Percentiles rank a stretch among this genome's conserved stretches.
These are phyloP conservation scores for Dromas ardeola DNA, from an alignment of 2,113 vertebrate species.

Conservation along the genomic window DNA sequence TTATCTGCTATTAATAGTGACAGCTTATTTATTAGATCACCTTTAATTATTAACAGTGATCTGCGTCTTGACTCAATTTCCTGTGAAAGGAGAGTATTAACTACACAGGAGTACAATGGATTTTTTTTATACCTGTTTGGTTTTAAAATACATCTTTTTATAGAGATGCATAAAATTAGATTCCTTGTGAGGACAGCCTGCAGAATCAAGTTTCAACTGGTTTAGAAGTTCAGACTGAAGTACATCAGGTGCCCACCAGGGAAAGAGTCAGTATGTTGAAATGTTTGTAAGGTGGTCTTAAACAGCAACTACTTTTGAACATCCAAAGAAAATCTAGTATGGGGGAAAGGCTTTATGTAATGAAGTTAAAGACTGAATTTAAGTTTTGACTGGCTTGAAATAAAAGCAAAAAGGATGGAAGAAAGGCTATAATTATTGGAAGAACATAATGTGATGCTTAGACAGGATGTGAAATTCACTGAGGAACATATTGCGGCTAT, in stretches of 20 bases:
- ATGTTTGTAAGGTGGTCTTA: background rate
- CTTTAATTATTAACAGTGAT: background rate
- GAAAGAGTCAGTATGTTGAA: background rate
- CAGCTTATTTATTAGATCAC: background rate
- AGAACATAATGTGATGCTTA: constrained; percentile 71
- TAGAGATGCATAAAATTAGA: background rate
- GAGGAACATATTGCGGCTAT: constrained; percentile 68
- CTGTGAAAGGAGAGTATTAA: background rate
- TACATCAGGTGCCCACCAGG: background rate
- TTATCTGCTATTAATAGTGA: background rate
- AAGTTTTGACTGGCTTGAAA: constrained; percentile 59
- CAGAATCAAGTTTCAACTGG: background rate
- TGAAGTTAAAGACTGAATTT: constrained; percentile 35
- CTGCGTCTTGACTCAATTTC: background rate
- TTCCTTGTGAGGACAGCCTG: background rate
- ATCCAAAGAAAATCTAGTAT: background rate
- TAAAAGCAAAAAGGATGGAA: constrained; percentile 43
- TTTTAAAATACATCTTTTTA: background rate
- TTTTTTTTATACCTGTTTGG: background rate
- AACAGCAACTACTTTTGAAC: background rate
- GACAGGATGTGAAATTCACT: constrained; percentile 65
- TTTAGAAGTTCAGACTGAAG: background rate
- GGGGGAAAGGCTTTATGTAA: background rate
- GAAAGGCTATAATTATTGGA: constrained; percentile 68
- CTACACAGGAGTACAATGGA: background rate